Conservation (phyloP, 2,888 invertebrate genomes). For the Microctonus brassicae region DNA sequence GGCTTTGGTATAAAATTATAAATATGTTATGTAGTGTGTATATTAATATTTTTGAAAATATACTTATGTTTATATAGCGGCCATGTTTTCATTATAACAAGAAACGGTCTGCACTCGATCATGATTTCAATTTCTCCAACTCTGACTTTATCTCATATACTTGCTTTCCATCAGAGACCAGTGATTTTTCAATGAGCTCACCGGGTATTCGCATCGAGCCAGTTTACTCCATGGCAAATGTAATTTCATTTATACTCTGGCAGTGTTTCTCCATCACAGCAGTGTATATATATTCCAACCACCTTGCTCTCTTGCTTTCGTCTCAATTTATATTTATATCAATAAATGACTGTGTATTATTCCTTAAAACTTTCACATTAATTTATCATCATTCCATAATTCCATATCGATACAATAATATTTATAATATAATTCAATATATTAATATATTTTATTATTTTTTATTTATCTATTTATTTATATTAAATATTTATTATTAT, state of each 20-base stretch:
- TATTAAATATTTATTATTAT: no score
- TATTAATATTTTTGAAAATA: not conserved
- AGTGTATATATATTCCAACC: not conserved
- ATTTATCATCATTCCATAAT: not conserved
- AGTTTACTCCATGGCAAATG: no score
- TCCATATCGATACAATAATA: no score
- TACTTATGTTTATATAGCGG: conserved; percentile 42
- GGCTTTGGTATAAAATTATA: no score
- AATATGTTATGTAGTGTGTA: no score
- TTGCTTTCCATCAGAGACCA: conserved; percentile 43
- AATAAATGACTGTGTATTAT: no score
- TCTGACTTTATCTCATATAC: conserved; percentile 43
- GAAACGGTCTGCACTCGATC: conserved; percentile 65
- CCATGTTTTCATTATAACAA: conserved; percentile 66
- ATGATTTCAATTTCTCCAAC: conserved; percentile 50
- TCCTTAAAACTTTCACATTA: not conserved
- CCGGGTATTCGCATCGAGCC: not conserved
- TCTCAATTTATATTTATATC: not conserved
- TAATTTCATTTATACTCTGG: no score
- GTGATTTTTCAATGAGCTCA: conserved; percentile 59
- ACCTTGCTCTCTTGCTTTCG: no score
- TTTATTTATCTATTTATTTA: no score
- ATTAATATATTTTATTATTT: no score
- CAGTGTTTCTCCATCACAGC: not conserved
- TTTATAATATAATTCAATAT: no score